Evolutionary conservation across 2,888 invertebrate species (phyloP).

Genomic region (Reticulitermes lucifugus): DNA sequence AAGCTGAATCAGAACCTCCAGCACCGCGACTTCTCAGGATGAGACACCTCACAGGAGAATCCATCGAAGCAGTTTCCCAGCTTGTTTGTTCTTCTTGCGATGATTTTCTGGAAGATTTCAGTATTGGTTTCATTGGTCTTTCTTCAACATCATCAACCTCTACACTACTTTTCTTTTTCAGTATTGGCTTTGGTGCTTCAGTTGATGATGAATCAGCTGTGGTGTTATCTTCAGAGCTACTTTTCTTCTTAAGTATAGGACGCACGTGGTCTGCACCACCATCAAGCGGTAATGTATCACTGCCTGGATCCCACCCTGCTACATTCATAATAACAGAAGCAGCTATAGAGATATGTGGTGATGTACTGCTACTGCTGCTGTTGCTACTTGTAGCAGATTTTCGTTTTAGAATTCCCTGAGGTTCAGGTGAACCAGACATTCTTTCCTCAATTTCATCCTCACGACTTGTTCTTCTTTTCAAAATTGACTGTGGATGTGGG

Average conservation of each 20-base stretch:
- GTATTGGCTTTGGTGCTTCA: constrained; percentile 72
- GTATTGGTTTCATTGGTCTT: constrained; percentile 79
- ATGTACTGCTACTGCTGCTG: constrained; percentile 68
- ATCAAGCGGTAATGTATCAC: constrained; percentile 33
- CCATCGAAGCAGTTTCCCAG: constrained; percentile 13
- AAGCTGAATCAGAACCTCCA: constrained; percentile 42
- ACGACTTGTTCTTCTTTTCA: constrained; percentile 76
- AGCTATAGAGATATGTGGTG: constrained; percentile 76
- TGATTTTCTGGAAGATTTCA: constrained; percentile 78
- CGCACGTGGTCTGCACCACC: constrained; percentile 71
- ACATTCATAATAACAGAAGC: constrained; percentile 75
- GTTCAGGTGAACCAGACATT: constrained; percentile 74
- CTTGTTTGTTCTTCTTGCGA: constrained; percentile 60
- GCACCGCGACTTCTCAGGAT: constrained; percentile 39
- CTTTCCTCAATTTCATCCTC: constrained; percentile 70
- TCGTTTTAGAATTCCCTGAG: constrained; percentile 80
- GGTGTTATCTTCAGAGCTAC: constrained; percentile 75
- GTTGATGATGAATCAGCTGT: constrained; percentile 51
- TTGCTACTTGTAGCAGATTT: constrained; percentile 71
- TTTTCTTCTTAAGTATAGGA: constrained; percentile 87
- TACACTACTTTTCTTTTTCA: constrained; percentile 87
- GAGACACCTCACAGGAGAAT: constrained; percentile 41
- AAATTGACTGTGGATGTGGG: constrained; percentile 67
- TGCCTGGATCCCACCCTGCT: constrained; percentile 63
- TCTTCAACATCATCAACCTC: constrained; percentile 73